A percentile compares a stretch with the other conserved stretches of the same genome.
These are phyloP conservation scores for Sinocyclocheilus rhinocerous DNA, from an alignment of 2,113 vertebrate species.

Conservation along the genomic window DNA sequence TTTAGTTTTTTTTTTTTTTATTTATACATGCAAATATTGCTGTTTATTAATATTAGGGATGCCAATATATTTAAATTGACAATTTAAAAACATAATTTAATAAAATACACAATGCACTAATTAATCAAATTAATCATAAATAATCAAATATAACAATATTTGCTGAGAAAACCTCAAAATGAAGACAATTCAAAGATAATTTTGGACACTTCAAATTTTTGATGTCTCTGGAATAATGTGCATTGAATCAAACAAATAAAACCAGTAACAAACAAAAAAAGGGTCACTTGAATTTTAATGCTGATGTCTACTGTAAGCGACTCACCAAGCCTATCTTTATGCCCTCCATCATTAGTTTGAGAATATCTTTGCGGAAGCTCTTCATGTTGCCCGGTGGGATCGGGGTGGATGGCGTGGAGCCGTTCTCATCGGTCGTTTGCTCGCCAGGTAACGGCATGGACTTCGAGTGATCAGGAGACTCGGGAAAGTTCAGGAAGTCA, in stretches of 20 bases:
- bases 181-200: not conserved
- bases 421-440: conserved; percentile 74
- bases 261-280: not conserved
- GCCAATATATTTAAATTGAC: too few relatives aligned
- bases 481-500: conserved; percentile 86
- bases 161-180: not conserved
- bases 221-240: not conserved
- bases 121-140: not conserved
- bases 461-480: conserved; percentile 77
- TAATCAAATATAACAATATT: not conserved
- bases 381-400: conserved; percentile 77
- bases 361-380: conserved; percentile 88
- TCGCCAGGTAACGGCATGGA: conserved; percentile 74
- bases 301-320: conserved; percentile 35
- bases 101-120: not conserved
- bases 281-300: not conserved
- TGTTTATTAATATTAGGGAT: too few relatives aligned
- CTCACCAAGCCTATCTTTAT: conserved; percentile 87
- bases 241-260: not conserved
- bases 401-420: conserved; percentile 73
- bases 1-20: too few relatives aligned
- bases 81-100: not conserved
- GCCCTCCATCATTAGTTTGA: conserved; percentile 88
- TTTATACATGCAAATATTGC: too few relatives aligned
- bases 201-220: too few relatives aligned